Percentiles rank a stretch among this genome's conserved stretches.
phyloP scores from a whole-genome alignment of 2,888 invertebrate species.

The Heteromurus nitidus region DNA sequence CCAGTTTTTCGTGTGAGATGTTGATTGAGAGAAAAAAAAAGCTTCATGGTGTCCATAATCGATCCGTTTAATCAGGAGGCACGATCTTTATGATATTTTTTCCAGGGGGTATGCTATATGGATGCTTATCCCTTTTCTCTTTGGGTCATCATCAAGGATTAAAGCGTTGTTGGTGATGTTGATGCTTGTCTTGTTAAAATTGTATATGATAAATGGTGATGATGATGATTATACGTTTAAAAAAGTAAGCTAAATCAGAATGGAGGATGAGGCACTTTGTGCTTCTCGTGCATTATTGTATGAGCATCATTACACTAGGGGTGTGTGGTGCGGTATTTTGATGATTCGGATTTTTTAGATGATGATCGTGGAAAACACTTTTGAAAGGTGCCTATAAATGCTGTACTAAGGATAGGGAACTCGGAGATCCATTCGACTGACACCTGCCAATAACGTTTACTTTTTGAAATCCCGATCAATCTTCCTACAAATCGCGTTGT shows the following conservation, averaged over 20 bases:
- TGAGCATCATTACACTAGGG: too few species aligned
- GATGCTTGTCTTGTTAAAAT: neutral
- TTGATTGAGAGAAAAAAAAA: constrained; percentile 24
- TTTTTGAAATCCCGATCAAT: neutral
- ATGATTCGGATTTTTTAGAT: too few species aligned
- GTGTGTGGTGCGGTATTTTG: neutral
- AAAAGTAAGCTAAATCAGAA: neutral
- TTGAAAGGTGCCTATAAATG: too few species aligned
- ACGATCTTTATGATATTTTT: constrained; percentile 20
- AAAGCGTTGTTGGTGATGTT: too few species aligned
- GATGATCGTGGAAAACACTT: neutral
- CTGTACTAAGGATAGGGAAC: too few species aligned
- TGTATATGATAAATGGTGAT: constrained; percentile 6
- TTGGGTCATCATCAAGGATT: too few species aligned
- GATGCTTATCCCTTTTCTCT: neutral
- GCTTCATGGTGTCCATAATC: constrained; percentile 64
- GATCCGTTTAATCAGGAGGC: constrained; percentile 50
- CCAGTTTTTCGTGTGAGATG: neutral
- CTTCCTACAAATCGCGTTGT: neutral
- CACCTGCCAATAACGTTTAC: constrained; percentile 15
- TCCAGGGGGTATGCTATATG: neutral
- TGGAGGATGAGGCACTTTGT: neutral
- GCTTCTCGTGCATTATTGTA: too few species aligned
- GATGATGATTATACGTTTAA: too few species aligned
- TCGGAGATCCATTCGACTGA: constrained; percentile 1